Evolutionary conservation across 2,888 invertebrate species (phyloP).

Genomic region (Drosophila kokeensis): DNA sequence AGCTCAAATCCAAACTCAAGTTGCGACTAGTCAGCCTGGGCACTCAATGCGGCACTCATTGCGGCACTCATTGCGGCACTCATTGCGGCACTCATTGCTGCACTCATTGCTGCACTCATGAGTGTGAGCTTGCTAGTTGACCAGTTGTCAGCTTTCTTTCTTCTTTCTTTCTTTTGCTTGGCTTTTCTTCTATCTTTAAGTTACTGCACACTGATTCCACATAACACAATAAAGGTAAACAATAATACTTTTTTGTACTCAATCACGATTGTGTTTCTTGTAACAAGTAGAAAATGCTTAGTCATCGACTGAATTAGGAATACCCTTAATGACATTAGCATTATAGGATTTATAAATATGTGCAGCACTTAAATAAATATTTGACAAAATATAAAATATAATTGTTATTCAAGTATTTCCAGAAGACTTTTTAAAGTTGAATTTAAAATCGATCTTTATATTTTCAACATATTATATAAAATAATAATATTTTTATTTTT

Average conservation of each 20-base stretch:
- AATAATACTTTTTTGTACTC: neutral
- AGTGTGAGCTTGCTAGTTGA: constrained; percentile 58
- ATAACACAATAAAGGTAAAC: neutral
- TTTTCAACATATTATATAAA: neutral
- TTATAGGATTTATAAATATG: neutral
- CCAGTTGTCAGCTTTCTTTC: constrained; percentile 30
- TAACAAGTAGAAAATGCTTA: neutral
- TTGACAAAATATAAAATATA: neutral
- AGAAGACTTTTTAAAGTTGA: neutral
- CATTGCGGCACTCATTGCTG: constrained; percentile 42
- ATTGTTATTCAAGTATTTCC: neutral
- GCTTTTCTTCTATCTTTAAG: neutral
- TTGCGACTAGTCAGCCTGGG: constrained; percentile 68
- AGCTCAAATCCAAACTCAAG: constrained; percentile 29
- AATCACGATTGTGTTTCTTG: neutral
- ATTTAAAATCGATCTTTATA: neutral
- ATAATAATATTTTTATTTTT: no score
- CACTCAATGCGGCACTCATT: constrained; percentile 35
- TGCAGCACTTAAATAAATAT: neutral
- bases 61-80: constrained; percentile 60
- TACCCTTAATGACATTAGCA: neutral
- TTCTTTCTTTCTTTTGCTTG: neutral
- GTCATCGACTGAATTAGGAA: neutral
- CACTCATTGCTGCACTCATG: constrained; percentile 42
- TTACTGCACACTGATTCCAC: constrained; percentile 18